A percentile compares a stretch with the other conserved stretches of the same genome.
These are phyloP conservation scores for Nothocercus nigrocapillus DNA, from an alignment of 2,113 vertebrate species.

Conservation along the genomic window DNA sequence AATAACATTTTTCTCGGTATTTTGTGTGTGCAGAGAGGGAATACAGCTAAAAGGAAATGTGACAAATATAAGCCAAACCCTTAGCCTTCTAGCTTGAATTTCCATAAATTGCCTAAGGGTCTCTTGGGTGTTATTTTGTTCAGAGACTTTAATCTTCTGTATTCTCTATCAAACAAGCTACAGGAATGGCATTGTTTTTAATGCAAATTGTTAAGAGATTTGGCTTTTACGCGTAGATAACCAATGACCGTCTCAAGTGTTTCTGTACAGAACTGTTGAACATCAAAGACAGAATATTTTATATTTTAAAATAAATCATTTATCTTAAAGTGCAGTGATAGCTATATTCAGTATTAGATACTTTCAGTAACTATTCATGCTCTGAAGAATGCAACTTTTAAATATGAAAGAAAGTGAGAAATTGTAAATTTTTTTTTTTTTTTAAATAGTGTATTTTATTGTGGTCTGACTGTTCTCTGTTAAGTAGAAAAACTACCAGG, in stretches of 20 bases:
- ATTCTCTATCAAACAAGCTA: conserved; percentile 17
- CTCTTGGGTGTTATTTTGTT: conserved; percentile 34
- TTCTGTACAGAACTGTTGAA: conserved; percentile 52
- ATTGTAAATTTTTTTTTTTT: not conserved
- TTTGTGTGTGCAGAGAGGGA: not conserved
- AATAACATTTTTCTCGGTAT: conserved; percentile 2
- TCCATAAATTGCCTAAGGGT: not conserved
- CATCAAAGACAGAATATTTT: conserved; percentile 62
- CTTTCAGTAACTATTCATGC: conserved; percentile 13
- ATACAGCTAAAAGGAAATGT: not conserved
- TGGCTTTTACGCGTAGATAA: conserved; percentile 40
- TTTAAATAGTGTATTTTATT: not conserved
- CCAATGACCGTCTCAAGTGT: conserved; percentile 53
- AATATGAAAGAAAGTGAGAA: conserved; percentile 16
- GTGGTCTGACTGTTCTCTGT: not conserved
- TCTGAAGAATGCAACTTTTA: not conserved
- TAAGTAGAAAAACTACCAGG: conserved; percentile 22
- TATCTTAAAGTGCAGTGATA: conserved; percentile 34
- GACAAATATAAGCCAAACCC: conserved; percentile 1
- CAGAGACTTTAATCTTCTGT: conserved; percentile 35
- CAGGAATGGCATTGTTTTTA: conserved; percentile 35
- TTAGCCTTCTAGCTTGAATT: conserved; percentile 13
- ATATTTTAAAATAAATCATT: conserved; percentile 51
- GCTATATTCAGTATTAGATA: not conserved
- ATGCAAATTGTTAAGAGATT: conserved; percentile 57